Conservation (phyloP, 1,140 invertebrate species). For the Odontomachus brunneus region DNA sequence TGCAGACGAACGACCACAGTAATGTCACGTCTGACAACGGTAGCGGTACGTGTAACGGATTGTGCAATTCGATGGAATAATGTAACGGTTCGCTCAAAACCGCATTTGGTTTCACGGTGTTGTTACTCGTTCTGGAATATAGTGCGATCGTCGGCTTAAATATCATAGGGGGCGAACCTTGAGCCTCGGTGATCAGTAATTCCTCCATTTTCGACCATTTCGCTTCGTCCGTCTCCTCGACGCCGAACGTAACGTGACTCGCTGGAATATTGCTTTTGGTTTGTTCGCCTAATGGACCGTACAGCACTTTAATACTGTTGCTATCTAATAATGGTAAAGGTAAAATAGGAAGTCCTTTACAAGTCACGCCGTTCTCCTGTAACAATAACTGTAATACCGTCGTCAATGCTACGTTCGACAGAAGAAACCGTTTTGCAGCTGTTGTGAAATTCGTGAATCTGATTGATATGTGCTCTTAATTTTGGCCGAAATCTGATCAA, state of each 20-base stretch:
- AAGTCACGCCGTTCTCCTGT: constrained; percentile 85
- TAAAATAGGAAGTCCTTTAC: constrained; percentile 86
- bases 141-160: constrained; percentile 92
- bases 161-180: constrained; percentile 89
- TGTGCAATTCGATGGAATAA: constrained; percentile 91
- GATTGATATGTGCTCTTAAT: too few relatives aligned
- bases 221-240: constrained; percentile 80
- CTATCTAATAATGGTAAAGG: constrained; percentile 90
- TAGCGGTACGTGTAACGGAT: constrained; percentile 92
- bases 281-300: constrained; percentile 85
- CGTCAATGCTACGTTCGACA: not conserved
- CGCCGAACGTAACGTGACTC: constrained; percentile 76
- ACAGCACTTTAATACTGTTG: constrained; percentile 88
- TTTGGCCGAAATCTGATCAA: too few relatives aligned
- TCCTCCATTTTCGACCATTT: constrained; percentile 92
- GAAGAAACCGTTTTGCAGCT: too few relatives aligned
- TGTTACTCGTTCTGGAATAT: constrained; percentile 88
- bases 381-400: constrained; percentile 80
- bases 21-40: constrained; percentile 90
- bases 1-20: constrained; percentile 91
- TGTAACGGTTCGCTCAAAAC: constrained; percentile 93
- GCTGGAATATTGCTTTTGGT: constrained; percentile 75
- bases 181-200: constrained; percentile 90
- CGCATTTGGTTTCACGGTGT: constrained; percentile 88
- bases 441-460: too few relatives aligned